Base-by-base conservation (phyloP, 2,113 vertebrate species). In the Arizona elegans region DNA sequence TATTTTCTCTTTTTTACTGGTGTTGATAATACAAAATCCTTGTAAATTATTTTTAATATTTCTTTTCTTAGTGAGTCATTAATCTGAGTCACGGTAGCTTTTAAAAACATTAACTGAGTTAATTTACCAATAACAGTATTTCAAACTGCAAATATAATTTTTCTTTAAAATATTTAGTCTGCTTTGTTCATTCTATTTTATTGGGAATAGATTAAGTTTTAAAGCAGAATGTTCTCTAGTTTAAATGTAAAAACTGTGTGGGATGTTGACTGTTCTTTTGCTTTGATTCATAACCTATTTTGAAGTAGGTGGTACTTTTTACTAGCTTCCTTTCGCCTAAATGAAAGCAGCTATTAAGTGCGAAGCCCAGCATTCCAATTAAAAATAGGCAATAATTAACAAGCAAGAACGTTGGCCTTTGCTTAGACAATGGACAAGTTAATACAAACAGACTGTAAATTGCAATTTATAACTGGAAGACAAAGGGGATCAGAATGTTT, bases 1-100 rank as follows among this genome's bases (percentile, higher is more conserved):
- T 5, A 50, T 95, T 96, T 96, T 93, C 91, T 23, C 29, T 92
- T 96, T 47, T n/a, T 96, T 62, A 5, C 10, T 91, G 15, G 88
- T 93, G 59, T 55, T 91, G 92, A 86, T 87, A 92, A 95, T 93
- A 87, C 43, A 94, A 91, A 96, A 96, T 95, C 94, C 29, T 24
- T 90, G 33, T 59, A 96, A 95, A 96, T 96, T 96, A 91, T 15
- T 95, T 95, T 87, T 93, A 94, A 95, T 96, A 94, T 96, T 96
- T 97, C 93, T 91, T 93, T 90, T 92, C 88, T 95, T 56, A 70
- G 50, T 97, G 95, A 96, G 65, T 96, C 91, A 95, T 93, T 94
- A 92, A 92, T 55, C 29, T 86, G 86, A 65, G 13, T 54, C 86
- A 88, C 38, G 26, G 11, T 88, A 58, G 87, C 92, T 88, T 13